A percentile compares a stretch with the other conserved stretches of the same genome.
phyloP scores from a whole-genome alignment of 2,113 vertebrate genomes.

The Myocastor coypus region DNA sequence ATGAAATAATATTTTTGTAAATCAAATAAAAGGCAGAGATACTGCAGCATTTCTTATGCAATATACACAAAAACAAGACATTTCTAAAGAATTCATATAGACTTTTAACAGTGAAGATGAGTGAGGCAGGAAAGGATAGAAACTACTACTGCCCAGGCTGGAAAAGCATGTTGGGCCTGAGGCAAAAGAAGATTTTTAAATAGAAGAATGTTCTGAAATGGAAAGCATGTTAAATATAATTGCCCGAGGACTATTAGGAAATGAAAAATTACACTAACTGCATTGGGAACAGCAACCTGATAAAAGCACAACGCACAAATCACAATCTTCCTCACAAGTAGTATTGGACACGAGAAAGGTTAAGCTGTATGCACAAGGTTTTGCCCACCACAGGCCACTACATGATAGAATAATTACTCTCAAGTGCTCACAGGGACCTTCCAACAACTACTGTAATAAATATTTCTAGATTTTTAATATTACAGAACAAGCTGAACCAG shows the following conservation, averaged over 20 bases:
- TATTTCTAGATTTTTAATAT: constrained; percentile 72
- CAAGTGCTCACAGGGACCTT: constrained; percentile 66
- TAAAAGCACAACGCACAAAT: constrained; percentile 81
- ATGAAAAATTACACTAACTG: constrained; percentile 83
- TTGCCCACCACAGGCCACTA: constrained; percentile 67
- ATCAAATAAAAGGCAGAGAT: constrained; percentile 23
- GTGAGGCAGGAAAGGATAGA: constrained; percentile 67
- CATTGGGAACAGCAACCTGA: constrained; percentile 80
- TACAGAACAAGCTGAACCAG: constrained; percentile 64
- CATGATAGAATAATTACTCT: constrained; percentile 77
- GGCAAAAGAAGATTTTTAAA: constrained; percentile 75
- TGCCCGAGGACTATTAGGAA: constrained; percentile 79
- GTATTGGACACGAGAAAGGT: constrained; percentile 73
- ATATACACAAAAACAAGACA: constrained; percentile 41
- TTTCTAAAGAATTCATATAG: constrained; percentile 22
- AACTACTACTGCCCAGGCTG: constrained; percentile 74
- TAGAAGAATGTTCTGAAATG: constrained; percentile 81
- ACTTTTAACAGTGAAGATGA: constrained; percentile 74
- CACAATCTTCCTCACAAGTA: constrained; percentile 75
- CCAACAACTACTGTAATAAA: constrained; percentile 74
- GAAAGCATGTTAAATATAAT: constrained; percentile 81
- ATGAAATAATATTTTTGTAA: constrained; percentile 28
- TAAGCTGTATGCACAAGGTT: constrained; percentile 67
- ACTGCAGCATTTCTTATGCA: not conserved
- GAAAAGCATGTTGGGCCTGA: constrained; percentile 74